Percentiles rank a stretch among this genome's conserved stretches.
Conservation (phyloP, 37 sponge, comb jelly and placozoan genomes). For the Oscarella lobularis region DNA sequence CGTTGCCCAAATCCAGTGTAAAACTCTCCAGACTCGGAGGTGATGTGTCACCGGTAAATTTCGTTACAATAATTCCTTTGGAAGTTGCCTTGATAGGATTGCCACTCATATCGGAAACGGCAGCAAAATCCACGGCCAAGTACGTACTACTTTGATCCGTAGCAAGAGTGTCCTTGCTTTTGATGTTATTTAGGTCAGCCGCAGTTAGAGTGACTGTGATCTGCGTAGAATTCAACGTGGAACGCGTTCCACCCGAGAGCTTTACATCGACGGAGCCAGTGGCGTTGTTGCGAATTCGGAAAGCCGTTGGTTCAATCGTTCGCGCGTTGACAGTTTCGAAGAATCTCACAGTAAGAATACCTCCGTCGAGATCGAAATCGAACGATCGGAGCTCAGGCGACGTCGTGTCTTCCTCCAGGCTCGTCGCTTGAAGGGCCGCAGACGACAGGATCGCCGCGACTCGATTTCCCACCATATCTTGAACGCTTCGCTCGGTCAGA, state of each 20-base stretch:
- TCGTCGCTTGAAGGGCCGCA: conserved; percentile 16
- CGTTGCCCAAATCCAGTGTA: neutral
- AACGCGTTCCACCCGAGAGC: neutral
- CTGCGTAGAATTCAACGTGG: neutral
- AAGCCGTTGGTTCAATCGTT: neutral
- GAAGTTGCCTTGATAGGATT: neutral
- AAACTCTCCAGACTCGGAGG: neutral
- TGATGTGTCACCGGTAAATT: neutral
- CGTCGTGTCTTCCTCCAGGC: conserved; percentile 33
- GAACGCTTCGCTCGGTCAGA: neutral
- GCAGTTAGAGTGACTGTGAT: neutral
- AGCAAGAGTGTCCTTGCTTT: neutral
- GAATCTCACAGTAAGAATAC: neutral
- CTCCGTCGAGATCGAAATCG: conserved; percentile 50
- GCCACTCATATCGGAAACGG: conserved; percentile 1
- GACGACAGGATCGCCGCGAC: conserved; percentile 40
- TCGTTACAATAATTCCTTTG: neutral
- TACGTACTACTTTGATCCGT: neutral
- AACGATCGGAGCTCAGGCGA: conserved; percentile 41
- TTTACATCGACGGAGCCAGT: neutral
- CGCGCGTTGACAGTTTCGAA: conserved; percentile 3
- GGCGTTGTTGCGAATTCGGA: neutral
- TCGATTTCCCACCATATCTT: conserved; percentile 53
- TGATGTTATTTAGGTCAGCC: neutral
- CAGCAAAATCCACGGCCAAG: neutral